phyloP scores from a whole-genome alignment of 2,888 invertebrate genomes.

The Heliconius cydno region DNA sequence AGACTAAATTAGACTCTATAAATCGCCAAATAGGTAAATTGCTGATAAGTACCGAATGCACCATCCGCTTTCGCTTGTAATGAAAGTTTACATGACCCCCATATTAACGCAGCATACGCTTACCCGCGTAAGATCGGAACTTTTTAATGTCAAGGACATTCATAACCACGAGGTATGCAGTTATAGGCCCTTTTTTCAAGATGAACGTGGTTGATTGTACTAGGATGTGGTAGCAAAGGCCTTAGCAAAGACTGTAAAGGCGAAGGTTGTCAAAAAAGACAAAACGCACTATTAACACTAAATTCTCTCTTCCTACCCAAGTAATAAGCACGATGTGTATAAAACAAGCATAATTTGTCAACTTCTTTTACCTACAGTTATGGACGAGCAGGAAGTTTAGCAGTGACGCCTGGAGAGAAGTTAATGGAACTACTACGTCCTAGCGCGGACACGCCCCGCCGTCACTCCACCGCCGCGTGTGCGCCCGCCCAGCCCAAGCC shows the following conservation, averaged over 20 bases:
- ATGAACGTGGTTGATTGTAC: too few relatives aligned
- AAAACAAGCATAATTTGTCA: background rate
- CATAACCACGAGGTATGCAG: too few relatives aligned
- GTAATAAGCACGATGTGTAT: background rate
- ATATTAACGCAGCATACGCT: too few relatives aligned
- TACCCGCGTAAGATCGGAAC: too few relatives aligned
- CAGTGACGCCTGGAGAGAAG: slow-evolving; percentile 80
- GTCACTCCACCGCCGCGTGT: slow-evolving; percentile 71
- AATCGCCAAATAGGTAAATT: too few relatives aligned
- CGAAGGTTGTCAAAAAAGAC: background rate
- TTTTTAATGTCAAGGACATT: too few relatives aligned
- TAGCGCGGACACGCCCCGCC: slow-evolving; percentile 72
- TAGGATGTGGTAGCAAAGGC: too few relatives aligned
- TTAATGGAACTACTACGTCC: slow-evolving; percentile 82
- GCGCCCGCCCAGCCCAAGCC: slow-evolving; percentile 57
- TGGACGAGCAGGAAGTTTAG: slow-evolving; percentile 79
- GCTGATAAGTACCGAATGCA: too few relatives aligned
- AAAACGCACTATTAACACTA: background rate
- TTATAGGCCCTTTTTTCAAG: too few relatives aligned
- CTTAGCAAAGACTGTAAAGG: background rate
- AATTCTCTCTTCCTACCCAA: background rate
- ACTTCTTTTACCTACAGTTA: slow-evolving; percentile 58
- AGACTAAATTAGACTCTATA: too few relatives aligned
- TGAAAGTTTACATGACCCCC: too few relatives aligned
- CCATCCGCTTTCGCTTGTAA: too few relatives aligned